Conservation (phyloP, 2,113 vertebrate genomes). For the Peromyscus maniculatus region DNA sequence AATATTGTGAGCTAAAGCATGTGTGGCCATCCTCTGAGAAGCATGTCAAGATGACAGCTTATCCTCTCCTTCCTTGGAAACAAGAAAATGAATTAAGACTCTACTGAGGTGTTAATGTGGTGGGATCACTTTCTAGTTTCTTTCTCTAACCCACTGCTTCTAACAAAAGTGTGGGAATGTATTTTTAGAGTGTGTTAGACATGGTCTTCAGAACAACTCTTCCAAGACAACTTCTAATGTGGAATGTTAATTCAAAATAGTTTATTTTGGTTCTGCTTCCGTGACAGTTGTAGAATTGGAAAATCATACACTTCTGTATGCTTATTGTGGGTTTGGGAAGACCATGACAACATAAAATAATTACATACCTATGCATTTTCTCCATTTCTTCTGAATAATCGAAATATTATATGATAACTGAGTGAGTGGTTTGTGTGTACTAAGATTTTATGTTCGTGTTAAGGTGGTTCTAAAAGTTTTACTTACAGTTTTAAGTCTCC, state of each 20-base stretch:
- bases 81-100: not conserved
- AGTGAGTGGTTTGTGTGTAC: not conserved
- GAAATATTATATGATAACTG: constrained; percentile 13
- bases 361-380: not conserved
- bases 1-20: not conserved
- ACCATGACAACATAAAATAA: constrained; percentile 38
- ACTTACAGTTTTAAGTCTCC: constrained; percentile 18
- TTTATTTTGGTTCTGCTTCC: constrained; percentile 31
- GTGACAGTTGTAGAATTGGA: constrained; percentile 12
- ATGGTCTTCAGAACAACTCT: not conserved
- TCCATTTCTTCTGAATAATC: constrained; percentile 42
- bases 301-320: not conserved
- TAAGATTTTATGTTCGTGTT: constrained; percentile 31
- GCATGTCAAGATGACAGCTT: not conserved
- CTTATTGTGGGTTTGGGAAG: constrained; percentile 37
- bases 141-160: constrained; percentile 2
- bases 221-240: not conserved
- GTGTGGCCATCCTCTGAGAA: constrained; percentile 12
- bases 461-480: constrained; percentile 24
- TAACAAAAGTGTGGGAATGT: constrained; percentile 29
- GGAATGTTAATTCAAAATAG: constrained; percentile 43
- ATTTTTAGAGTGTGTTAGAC: constrained; percentile 28
- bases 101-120: not conserved
- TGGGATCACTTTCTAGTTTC: not conserved
- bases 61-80: constrained; percentile 25